Conservation (phyloP, 2,113 vertebrate genomes). For the Ailurus styani region DNA sequence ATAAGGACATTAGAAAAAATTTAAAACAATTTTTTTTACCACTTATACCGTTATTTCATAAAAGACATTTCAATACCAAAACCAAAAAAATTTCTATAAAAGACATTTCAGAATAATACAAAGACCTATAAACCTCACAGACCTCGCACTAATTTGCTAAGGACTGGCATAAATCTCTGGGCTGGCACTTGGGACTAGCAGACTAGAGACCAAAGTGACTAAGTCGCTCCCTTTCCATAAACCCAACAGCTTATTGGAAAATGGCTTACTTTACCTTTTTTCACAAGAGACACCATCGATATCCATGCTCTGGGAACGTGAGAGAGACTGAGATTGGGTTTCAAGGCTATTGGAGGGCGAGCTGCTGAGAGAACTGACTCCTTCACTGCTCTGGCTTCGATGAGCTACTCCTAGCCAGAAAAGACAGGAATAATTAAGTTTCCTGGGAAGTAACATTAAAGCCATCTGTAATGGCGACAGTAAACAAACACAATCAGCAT, state of each 20-base stretch:
- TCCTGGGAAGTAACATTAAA: fast-evolving
- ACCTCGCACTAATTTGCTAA: neutral
- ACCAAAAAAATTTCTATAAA: neutral
- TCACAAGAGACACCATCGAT: conserved; percentile 98
- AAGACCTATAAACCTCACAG: neutral
- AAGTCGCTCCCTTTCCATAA: neutral
- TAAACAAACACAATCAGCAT: neutral
- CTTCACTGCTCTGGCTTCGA: conserved; percentile 99
- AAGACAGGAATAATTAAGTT: conserved; percentile 53
- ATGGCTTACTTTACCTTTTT: conserved; percentile 90
- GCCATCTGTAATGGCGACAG: no score
- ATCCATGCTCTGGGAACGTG: conserved; percentile 99
- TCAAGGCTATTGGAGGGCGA: conserved; percentile 99
- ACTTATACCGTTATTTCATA: neutral
- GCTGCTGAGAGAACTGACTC: conserved; percentile 98
- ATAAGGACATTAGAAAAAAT: neutral
- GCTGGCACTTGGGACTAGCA: neutral
- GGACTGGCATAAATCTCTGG: neutral
- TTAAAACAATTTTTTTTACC: neutral
- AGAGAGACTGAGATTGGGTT: conserved; percentile 97
- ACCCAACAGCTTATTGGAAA: neutral
- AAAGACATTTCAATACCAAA: neutral
- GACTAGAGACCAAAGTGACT: neutral
- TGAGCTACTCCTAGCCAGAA: conserved; percentile 90
- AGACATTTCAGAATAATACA: neutral